phyloP scores from a whole-genome alignment of 2,888 invertebrate species.

The Lithophane leautieri region DNA sequence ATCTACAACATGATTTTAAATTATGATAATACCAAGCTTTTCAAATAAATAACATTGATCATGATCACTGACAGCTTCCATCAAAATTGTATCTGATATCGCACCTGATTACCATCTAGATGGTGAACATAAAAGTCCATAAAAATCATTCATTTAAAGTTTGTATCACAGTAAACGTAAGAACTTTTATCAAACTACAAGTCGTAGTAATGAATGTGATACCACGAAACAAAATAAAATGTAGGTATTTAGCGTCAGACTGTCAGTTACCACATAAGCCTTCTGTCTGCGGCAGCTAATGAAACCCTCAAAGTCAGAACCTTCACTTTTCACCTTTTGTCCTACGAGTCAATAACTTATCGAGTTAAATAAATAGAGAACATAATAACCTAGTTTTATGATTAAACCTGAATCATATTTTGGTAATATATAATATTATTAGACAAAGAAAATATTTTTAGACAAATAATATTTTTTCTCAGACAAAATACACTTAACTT shows the following conservation, averaged over 20 bases:
- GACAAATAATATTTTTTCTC: neutral
- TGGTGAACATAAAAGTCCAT: neutral
- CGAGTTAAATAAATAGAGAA: slow-evolving; percentile 35
- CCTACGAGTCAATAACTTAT: slow-evolving; percentile 47
- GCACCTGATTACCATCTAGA: too few species aligned
- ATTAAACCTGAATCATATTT: neutral
- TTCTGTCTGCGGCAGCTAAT: slow-evolving; percentile 38
- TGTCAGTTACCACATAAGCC: slow-evolving; percentile 37
- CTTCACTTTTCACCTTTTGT: slow-evolving; percentile 56
- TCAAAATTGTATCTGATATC: neutral
- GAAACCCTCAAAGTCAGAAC: slow-evolving; percentile 46
- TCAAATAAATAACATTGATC: neutral
- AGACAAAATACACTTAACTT: neutral
- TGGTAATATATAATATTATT: slow-evolving; percentile 10
- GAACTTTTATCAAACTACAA: neutral
- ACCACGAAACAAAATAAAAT: slow-evolving; percentile 25
- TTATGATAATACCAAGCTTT: neutral
- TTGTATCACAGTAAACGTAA: neutral
- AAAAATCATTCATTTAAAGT: slow-evolving; percentile 9
- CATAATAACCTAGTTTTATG: slow-evolving; percentile 10
- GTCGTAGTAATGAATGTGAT: neutral
- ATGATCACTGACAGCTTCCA: neutral
- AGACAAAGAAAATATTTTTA: neutral
- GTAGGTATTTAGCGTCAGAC: slow-evolving; percentile 18
- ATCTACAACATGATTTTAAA: neutral